Base-by-base conservation (phyloP, 2,797 vertebrate genomes). In the Eutrigla gurnardus region DNA sequence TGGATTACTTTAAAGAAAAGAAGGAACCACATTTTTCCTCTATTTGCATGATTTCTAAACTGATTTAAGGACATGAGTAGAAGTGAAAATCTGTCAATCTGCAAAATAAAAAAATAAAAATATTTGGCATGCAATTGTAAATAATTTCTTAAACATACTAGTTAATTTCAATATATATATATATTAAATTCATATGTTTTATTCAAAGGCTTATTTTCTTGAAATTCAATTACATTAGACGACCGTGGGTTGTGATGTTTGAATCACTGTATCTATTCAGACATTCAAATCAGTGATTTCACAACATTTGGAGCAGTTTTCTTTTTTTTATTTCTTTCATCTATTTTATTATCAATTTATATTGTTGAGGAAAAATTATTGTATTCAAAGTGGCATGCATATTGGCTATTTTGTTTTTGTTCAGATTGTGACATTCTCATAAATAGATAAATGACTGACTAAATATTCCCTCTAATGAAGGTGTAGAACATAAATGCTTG, bases 361-460 rank as follows among this genome's bases (percentile, higher is more conserved):
- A 4, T 0, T 5, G 15, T 15, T 43, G 12, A 25, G 18, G 18
- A 7, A 7, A 60, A 1, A 42, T 4, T 13, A 43, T 43, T 0
- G 32, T 5, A 65, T 40, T 4, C n/a, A 1, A 11, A 4, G 18
- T 10, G 36, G n/a, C 0, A 3, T 1, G n/a, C 40, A 33, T 3
- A 55, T n/a, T 18, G 39, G 17, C n/a, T 33, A 6, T 18, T 46
- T 42, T 12, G 32, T 37, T 39, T 25, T 58, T 0, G 17, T 39
- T 63, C 6, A 17, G n/a, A 13, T 65, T 35, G 0, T 18, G 43
- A 53, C 9, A 7, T 54, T 33, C 10, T 35, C 11, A 17, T 65
- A 25, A 49, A 61, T 49, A 47, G 33, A 18, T 11, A 52, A 35
- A 65, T 50, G 2, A 43, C 35, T 42, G 3, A 15, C 43, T 3